Base-by-base conservation (phyloP, 1,140 invertebrate species). In the Stegodyphus mimosarum region DNA sequence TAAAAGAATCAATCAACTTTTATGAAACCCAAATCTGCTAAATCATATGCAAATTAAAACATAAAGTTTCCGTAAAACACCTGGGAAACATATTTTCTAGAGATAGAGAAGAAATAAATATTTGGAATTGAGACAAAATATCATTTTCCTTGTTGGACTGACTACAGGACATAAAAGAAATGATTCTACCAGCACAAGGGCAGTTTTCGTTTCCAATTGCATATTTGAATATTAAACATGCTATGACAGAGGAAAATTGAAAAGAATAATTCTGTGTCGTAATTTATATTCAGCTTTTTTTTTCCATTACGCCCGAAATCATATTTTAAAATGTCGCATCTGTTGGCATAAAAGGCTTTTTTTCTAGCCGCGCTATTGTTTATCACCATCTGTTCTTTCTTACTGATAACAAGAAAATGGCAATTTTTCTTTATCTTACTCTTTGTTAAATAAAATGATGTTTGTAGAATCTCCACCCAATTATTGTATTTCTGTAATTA, bases 11-110 rank as follows among this genome's bases (percentile, higher is more conserved):
- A 60, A 60, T 60, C 55, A 9, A 15, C 55, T 60, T 60, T 60
- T 60, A 60, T 60, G 9, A 60, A 60, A 60, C 55, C 15, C 9
- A 67, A 18, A 67, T n/a, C 0, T 67, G 9, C 6, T 15, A 7
- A 67, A n/a, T 18, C 10, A n/a, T 67, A 67, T 67, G 64, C 64
- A 67, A 67, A 67, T 67, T 67, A 67, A 67, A 67, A 15, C 17
- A 17, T 7, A 67, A 67, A 7, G 10, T 67, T 67, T 17, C 11
- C 11, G 6, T 15, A 67, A 17, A 7, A 67, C 64, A 67, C 64
- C 64, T 67, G 64, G 64, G 64, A 2, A 67, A 67, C 64, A 13
- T 60, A 60, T 60, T 67, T 67, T 15, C 7, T 17, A 7, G 64
- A 6, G 6, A 7, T n/a, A 67, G 9, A n/a, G 64, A 17, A 60